A percentile compares a stretch with the other conserved stretches of the same genome.
Evolutionary conservation across 2,888 invertebrate species (phyloP).

Genomic region (Copidosoma aretas): DNA sequence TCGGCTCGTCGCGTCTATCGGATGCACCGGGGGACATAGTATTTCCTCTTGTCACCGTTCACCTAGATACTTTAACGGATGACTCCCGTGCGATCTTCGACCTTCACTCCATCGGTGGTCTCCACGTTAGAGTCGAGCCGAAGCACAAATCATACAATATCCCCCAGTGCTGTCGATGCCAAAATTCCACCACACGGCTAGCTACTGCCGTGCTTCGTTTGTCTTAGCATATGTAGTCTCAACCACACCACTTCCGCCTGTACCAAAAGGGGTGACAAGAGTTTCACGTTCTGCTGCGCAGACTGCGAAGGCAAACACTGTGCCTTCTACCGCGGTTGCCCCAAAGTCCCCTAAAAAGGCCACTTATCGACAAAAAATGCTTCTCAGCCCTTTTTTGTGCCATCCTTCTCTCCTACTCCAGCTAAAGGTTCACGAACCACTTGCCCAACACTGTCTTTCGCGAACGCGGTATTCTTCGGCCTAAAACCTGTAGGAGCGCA

Average conservation of each 20-base stretch:
- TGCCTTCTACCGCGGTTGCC: background rate
- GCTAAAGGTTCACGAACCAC: too few relatives aligned
- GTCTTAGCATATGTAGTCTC: background rate
- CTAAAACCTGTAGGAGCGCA: too few relatives aligned
- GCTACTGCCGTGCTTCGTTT: background rate
- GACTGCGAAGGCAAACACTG: background rate
- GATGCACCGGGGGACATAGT: background rate
- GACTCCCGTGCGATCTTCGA: background rate
- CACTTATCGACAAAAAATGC: too few relatives aligned
- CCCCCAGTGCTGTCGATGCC: background rate
- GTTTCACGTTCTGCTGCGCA: background rate
- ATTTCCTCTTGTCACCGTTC: background rate
- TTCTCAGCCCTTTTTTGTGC: too few relatives aligned
- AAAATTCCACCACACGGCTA: background rate
- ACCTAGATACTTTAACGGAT: background rate
- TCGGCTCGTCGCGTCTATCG: background rate
- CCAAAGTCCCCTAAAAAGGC: background rate
- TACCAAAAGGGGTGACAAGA: background rate
- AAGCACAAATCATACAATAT: background rate
- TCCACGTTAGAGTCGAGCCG: background rate
- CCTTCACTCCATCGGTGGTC: background rate
- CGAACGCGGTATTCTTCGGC: too few relatives aligned
- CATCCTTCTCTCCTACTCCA: too few relatives aligned
- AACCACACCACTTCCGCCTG: background rate
- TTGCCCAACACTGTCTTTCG: too few relatives aligned